Evolutionary conservation across 2,888 invertebrate genomes (phyloP).

Genomic region (Stratiomys singularior): DNA sequence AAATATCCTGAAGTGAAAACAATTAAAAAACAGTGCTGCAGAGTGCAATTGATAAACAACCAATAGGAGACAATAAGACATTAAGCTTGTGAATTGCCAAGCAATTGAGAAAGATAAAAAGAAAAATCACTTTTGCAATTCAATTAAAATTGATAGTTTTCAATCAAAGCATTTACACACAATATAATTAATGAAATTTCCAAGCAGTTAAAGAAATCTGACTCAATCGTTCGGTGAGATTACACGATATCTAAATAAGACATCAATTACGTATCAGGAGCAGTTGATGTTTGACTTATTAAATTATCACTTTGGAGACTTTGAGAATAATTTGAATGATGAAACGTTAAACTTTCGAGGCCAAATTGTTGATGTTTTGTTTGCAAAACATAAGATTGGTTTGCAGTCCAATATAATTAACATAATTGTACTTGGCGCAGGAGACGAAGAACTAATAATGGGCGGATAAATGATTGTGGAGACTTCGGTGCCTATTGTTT

Average conservation of each 20-base stretch:
- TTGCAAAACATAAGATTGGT: no score
- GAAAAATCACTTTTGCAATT: conserved; percentile 16
- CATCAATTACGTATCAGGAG: not conserved
- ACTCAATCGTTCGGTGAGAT: conserved; percentile 25
- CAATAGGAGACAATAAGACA: not conserved
- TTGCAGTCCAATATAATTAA: no score
- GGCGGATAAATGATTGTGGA: no score
- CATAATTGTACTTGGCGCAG: no score
- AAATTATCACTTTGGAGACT: not conserved
- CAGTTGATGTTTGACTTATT: not conserved
- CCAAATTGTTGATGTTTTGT: no score
- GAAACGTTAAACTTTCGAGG: no score
- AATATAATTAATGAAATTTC: conserved; percentile 24
- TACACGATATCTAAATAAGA: conserved; percentile 18
- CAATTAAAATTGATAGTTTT: conserved; percentile 25
- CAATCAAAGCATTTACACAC: conserved; percentile 14
- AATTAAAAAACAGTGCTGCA: no score
- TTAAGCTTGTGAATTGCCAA: not conserved
- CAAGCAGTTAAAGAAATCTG: conserved; percentile 33
- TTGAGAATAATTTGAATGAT: no score
- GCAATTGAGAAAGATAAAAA: not conserved
- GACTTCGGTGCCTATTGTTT: no score
- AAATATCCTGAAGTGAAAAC: no score
- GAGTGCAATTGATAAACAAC: not conserved
- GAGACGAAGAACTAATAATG: no score